phyloP scores from a whole-genome alignment of 2,113 vertebrate genomes.

The Ondatra zibethicus region DNA sequence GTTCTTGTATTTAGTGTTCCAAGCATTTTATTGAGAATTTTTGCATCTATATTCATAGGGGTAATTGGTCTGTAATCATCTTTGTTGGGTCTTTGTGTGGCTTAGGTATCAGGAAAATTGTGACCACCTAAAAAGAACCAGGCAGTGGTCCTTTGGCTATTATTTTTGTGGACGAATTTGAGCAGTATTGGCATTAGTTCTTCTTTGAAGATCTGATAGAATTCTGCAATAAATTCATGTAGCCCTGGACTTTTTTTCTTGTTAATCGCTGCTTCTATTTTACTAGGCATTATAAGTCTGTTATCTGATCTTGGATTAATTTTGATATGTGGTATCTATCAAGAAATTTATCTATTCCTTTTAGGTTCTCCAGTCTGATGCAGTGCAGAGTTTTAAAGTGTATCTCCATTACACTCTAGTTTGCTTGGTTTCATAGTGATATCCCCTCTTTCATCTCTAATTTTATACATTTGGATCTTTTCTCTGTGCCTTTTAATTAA shows the following conservation, averaged over 20 bases:
- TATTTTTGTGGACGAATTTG: background rate
- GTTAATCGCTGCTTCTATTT: background rate
- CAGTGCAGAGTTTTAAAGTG: background rate
- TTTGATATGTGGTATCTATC: too few species aligned
- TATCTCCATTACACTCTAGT: background rate
- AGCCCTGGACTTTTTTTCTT: background rate
- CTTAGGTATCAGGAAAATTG: background rate
- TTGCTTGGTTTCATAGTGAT: background rate
- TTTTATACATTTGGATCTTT: background rate
- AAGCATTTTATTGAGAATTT: background rate
- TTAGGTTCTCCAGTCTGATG: background rate
- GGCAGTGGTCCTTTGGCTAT: background rate
- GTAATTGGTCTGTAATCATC: background rate
- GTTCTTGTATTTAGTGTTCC: background rate
- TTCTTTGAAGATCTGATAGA: background rate
- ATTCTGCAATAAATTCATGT: background rate
- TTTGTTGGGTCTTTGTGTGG: background rate
- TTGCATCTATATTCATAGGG: background rate
- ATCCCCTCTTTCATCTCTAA: background rate
- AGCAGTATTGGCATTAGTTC: background rate
- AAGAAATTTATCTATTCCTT: background rate
- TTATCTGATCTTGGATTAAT: background rate
- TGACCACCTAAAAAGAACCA: background rate
- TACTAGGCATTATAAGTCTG: background rate
- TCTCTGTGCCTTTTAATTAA: background rate